Evolutionary conservation across 2,113 vertebrate genomes (phyloP).

Genomic region (Phyllostomus discolor): DNA sequence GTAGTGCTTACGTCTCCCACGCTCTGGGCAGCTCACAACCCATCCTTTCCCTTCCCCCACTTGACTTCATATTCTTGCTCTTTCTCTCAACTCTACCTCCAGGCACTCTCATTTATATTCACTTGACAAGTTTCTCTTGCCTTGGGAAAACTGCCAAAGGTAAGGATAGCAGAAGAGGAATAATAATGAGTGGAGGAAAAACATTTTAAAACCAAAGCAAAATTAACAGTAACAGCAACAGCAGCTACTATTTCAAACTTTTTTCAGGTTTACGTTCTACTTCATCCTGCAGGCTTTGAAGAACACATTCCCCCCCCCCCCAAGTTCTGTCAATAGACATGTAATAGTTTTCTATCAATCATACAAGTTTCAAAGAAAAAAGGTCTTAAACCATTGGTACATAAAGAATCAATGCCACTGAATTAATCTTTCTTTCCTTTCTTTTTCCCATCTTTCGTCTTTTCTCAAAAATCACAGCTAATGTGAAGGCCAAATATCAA

Average conservation of each 20-base stretch:
- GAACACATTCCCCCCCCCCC: neutral
- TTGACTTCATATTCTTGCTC: neutral
- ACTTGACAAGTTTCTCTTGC: constrained; percentile 3
- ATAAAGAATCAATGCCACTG: neutral
- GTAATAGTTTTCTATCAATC: neutral
- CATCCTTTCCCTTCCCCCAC: neutral
- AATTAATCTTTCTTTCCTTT: neutral
- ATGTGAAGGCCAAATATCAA: neutral
- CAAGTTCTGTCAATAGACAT: neutral
- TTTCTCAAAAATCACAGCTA: constrained; percentile 17
- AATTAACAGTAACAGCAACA: neutral
- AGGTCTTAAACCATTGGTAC: neutral
- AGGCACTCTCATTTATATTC: constrained; percentile 6
- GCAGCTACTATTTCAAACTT: neutral
- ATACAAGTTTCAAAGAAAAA: neutral
- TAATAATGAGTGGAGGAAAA: neutral
- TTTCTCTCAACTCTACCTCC: neutral
- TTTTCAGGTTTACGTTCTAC: neutral
- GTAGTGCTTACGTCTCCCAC: neutral
- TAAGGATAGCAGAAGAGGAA: constrained; percentile 21
- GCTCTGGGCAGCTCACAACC: neutral
- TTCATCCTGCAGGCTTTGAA: neutral
- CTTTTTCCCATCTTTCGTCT: neutral
- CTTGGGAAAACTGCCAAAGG: constrained; percentile 10
- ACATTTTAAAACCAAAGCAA: constrained; percentile 12